A percentile compares a stretch with the other conserved stretches of the same genome.
Evolutionary conservation across 2,113 vertebrate species (phyloP).

Genomic region (Erythrocercus mccallii): DNA sequence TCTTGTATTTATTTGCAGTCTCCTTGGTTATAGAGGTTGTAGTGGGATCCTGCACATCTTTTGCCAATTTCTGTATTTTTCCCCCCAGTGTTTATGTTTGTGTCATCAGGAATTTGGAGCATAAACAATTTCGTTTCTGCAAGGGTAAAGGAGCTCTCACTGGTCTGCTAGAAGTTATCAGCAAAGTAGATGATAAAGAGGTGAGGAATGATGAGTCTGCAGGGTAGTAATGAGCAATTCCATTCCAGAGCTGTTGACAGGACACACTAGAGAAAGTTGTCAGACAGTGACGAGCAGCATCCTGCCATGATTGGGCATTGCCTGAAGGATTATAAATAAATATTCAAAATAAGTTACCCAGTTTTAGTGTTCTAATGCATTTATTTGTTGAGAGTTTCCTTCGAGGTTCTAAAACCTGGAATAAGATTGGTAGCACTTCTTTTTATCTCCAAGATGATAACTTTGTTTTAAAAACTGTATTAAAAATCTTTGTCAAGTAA

Average conservation of each 20-base stretch:
- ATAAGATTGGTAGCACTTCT: neutral
- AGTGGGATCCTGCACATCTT: neutral
- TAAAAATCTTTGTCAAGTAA: neutral
- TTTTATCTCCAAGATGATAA: neutral
- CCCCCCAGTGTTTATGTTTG: neutral
- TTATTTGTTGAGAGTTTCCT: neutral
- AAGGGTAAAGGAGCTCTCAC: neutral
- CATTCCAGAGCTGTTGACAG: accelerated
- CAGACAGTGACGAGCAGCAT: neutral
- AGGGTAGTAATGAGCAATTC: neutral
- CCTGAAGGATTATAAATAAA: neutral
- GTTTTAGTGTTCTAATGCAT: neutral
- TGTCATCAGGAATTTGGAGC: neutral
- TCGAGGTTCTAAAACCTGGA: neutral
- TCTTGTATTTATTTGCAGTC: neutral
- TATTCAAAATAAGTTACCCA: neutral
- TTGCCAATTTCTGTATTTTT: neutral
- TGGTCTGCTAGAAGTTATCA: neutral
- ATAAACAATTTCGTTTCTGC: neutral
- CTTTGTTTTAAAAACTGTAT: neutral
- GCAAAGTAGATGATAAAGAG: neutral
- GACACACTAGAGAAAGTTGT: neutral
- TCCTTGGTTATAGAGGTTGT: neutral
- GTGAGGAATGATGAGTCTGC: neutral
- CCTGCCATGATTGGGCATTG: neutral